These are phyloP conservation scores for Leguminivora glycinivorella DNA, from an alignment of 1,140 invertebrate species.

Conservation along the genomic window DNA sequence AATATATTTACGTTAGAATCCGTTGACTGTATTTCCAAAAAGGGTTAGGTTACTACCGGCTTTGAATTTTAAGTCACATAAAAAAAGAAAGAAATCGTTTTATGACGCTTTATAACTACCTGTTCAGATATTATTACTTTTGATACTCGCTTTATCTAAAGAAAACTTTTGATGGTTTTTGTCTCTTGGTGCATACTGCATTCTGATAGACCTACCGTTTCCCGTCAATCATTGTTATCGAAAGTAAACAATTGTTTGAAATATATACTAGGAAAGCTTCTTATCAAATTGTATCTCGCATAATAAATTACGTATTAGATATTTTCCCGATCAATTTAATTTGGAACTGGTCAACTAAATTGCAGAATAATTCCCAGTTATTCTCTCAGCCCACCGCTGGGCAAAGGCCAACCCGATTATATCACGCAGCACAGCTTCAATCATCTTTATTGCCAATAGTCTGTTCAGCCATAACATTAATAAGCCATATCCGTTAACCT, in stretches of 20 bases:
- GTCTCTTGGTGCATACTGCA: no score
- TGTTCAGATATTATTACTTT: not conserved
- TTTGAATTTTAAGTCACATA: not conserved
- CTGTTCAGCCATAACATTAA: conserved; percentile 61
- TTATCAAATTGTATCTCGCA: no score
- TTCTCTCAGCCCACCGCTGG: conserved; percentile 13
- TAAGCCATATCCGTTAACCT: conserved; percentile 71
- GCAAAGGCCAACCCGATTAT: conserved; percentile 19
- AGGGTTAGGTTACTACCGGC: not conserved
- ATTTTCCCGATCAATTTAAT: not conserved
- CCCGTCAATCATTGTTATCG: no score
- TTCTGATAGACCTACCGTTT: no score
- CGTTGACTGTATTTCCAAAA: conserved; percentile 3
- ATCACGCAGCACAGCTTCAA: conserved; percentile 39
- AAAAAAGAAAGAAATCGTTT: not conserved
- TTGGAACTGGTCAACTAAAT: not conserved
- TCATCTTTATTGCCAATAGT: conserved; percentile 66
- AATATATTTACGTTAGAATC: conserved; percentile 21
- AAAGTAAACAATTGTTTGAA: no score
- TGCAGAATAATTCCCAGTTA: not conserved
- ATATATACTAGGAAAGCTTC: no score
- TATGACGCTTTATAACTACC: not conserved
- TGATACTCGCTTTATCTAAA: no score
- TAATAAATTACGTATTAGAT: no score
- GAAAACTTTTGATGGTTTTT: no score